Percentiles rank a stretch among this genome's conserved stretches.
These are phyloP conservation scores for Leucopsar rothschildi DNA, from an alignment of 2,113 vertebrate species.

Conservation along the genomic window DNA sequence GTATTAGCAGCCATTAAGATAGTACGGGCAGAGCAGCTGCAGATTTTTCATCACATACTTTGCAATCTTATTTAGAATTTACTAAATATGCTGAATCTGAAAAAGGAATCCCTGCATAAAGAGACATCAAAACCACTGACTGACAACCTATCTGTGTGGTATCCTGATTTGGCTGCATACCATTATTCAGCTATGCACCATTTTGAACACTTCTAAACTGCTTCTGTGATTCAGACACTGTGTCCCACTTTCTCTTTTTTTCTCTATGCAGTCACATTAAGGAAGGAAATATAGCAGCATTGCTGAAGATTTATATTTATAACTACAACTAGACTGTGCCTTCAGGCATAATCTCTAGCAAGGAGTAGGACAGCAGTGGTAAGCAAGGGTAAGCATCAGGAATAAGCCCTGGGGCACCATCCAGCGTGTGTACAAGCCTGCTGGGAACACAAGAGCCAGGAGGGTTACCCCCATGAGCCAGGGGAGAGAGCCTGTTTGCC, in stretches of 20 bases:
- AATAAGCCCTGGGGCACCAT: not conserved
- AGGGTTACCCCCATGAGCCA: not conserved
- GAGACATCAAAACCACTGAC: not conserved
- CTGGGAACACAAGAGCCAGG: not conserved
- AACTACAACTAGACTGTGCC: not conserved
- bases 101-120: conserved; percentile 1
- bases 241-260: not conserved
- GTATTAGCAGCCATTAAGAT: not conserved
- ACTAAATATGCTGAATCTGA: not conserved
- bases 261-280: not conserved
- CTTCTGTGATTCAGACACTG: conserved; percentile 4
- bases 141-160: not conserved
- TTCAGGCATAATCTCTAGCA: not conserved
- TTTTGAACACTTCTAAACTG: not conserved
- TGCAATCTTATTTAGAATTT: not conserved
- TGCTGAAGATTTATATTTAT: not conserved
- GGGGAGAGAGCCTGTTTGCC: fast-evolving
- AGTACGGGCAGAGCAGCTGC: not conserved
- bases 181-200: not conserved
- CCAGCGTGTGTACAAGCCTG: fast-evolving
- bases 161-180: not conserved
- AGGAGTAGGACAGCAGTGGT: not conserved
- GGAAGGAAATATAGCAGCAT: not conserved
- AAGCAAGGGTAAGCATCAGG: not conserved
- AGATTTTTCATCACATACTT: not conserved